These are phyloP conservation scores for Platycercus adscitus DNA, from an alignment of 2,113 vertebrate species.

Conservation along the genomic window DNA sequence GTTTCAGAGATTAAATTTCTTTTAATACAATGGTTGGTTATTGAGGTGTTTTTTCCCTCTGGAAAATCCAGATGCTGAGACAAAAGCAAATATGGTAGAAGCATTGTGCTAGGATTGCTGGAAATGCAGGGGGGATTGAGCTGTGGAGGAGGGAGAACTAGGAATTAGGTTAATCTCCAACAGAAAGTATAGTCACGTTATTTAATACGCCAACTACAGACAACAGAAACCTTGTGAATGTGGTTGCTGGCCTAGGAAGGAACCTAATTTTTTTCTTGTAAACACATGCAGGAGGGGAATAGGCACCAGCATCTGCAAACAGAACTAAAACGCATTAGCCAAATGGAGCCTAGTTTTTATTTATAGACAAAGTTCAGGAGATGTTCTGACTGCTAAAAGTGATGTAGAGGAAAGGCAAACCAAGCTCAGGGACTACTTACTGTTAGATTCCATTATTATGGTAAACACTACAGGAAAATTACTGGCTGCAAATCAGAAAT, in stretches of 20 bases:
- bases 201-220: background rate
- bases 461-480: background rate
- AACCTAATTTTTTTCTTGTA: background rate
- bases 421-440: background rate
- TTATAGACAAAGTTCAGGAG: background rate
- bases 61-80: background rate
- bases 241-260: background rate
- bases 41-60: background rate
- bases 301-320: background rate
- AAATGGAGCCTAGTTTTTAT: background rate
- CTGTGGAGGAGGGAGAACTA: background rate
- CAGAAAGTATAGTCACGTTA: background rate
- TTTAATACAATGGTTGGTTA: background rate
- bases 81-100: background rate
- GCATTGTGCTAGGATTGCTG: background rate
- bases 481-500: background rate
- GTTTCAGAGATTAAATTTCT: background rate
- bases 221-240: background rate
- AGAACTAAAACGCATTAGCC: background rate
- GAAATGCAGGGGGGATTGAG: background rate
- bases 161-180: background rate
- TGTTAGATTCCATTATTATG: background rate
- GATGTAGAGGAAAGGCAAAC: background rate
- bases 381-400: background rate
- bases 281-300: background rate